Conservation (phyloP, 2,113 vertebrate genomes). For the Mirza zaza region DNA sequence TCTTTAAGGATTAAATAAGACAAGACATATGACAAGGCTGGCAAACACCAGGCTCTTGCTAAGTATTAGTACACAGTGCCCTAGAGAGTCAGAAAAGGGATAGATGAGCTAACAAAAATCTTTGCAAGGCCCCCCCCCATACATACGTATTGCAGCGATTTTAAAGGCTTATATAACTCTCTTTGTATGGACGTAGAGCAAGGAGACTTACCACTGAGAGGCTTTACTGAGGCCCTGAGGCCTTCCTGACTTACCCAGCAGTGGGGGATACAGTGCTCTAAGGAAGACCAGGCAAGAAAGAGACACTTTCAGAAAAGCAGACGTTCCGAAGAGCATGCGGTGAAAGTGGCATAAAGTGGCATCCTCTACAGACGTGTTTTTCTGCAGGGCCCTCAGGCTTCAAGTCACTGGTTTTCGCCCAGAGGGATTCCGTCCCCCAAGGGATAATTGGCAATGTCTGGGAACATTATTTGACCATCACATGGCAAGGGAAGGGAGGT, state of each 20-base stretch:
- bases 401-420: background rate
- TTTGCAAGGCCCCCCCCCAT: background rate
- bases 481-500: background rate
- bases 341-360: slow-evolving; percentile 8
- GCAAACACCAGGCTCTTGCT: background rate
- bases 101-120: background rate
- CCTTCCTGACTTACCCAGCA: background rate
- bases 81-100: background rate
- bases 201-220: background rate
- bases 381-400: background rate
- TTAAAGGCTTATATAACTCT: background rate
- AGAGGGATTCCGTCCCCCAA: too few species aligned
- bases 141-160: background rate
- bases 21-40: background rate
- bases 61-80: background rate
- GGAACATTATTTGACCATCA: background rate
- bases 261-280: background rate
- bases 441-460: background rate
- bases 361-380: background rate
- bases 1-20: background rate
- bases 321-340: background rate
- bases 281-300: background rate
- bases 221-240: background rate
- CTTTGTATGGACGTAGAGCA: background rate
- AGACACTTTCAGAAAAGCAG: slow-evolving; percentile 16